These are phyloP conservation scores for Perizoma affinitatum DNA, from an alignment of 2,888 invertebrate genomes.

Conservation along the genomic window DNA sequence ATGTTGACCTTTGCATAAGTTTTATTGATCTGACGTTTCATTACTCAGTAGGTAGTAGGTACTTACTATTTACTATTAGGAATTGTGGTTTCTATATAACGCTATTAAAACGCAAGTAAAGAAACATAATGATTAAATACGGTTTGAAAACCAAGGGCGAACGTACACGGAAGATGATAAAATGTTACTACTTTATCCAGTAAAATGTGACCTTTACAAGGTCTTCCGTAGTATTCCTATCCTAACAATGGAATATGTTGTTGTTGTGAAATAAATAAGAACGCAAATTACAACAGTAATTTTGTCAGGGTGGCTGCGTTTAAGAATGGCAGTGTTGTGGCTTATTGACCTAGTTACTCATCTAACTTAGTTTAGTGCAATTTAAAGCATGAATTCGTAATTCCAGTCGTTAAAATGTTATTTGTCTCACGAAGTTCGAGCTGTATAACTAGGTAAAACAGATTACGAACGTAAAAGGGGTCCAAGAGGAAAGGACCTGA, in stretches of 20 bases:
- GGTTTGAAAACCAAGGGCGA: conserved; percentile 17
- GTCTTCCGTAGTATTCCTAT: conserved; percentile 19
- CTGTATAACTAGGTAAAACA: too few species aligned
- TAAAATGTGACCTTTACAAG: conserved; percentile 45
- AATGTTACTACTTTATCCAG: conserved; percentile 37
- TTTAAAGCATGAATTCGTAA: background rate
- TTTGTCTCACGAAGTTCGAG: too few species aligned
- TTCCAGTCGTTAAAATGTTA: too few species aligned
- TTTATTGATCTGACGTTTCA: conserved; percentile 41
- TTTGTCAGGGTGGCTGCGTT: background rate
- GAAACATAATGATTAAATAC: conserved; percentile 21
- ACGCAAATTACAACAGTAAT: background rate
- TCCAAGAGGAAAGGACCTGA: too few species aligned
- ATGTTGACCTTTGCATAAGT: conserved; percentile 39
- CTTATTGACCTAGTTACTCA: conserved; percentile 2
- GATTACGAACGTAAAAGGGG: too few species aligned
- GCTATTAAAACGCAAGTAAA: conserved; percentile 17
- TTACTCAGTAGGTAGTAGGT: conserved; percentile 10
- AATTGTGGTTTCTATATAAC: conserved; percentile 14
- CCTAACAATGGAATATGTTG: conserved; percentile 37
- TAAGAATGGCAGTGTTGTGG: background rate
- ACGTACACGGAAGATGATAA: conserved; percentile 43
- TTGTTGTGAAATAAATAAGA: conserved; percentile 1
- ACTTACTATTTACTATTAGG: too few species aligned
- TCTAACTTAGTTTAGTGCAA: background rate